These are phyloP conservation scores for Phoronis australis DNA, from an alignment of 2,888 invertebrate species.

Conservation along the genomic window DNA sequence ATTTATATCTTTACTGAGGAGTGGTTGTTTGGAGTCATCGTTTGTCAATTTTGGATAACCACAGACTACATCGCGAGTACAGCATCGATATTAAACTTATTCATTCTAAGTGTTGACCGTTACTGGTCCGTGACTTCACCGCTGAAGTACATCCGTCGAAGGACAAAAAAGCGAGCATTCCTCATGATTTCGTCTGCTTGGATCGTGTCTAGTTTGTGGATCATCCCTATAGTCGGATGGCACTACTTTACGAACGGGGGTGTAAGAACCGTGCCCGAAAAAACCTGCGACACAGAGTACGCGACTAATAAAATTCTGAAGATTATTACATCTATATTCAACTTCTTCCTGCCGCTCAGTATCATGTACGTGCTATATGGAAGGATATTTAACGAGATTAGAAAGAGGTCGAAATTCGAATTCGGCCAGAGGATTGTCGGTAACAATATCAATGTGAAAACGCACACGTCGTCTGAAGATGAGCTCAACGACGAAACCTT, in stretches of 20 bases:
- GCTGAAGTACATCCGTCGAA: conserved; percentile 54
- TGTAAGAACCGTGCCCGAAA: conserved; percentile 31
- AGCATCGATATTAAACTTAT: conserved; percentile 60
- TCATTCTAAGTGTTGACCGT: conserved; percentile 52
- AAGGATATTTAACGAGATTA: conserved; percentile 55
- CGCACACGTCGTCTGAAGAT: neutral
- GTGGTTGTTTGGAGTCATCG: conserved; percentile 55
- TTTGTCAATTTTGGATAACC: conserved; percentile 60
- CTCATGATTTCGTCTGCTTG: conserved; percentile 56
- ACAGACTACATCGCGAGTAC: conserved; percentile 61
- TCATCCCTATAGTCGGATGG: conserved; percentile 56
- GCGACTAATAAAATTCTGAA: conserved; percentile 55
- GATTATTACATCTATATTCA: conserved; percentile 55
- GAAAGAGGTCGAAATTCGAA: conserved; percentile 52
- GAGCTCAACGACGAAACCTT: conserved; percentile 2
- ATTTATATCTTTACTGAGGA: conserved; percentile 54
- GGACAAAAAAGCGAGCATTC: conserved; percentile 55
- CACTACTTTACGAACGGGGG: conserved; percentile 50
- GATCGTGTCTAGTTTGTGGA: conserved; percentile 55
- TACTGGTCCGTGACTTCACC: conserved; percentile 58
- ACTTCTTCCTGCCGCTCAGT: conserved; percentile 56
- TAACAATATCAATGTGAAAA: neutral
- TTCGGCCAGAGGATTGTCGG: conserved; percentile 39
- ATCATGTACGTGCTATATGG: conserved; percentile 56
- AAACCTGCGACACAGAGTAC: conserved; percentile 57